Evolutionary conservation across 2,797 vertebrate genomes (phyloP).

Genomic region (Notoglanidium macrostoma): DNA sequence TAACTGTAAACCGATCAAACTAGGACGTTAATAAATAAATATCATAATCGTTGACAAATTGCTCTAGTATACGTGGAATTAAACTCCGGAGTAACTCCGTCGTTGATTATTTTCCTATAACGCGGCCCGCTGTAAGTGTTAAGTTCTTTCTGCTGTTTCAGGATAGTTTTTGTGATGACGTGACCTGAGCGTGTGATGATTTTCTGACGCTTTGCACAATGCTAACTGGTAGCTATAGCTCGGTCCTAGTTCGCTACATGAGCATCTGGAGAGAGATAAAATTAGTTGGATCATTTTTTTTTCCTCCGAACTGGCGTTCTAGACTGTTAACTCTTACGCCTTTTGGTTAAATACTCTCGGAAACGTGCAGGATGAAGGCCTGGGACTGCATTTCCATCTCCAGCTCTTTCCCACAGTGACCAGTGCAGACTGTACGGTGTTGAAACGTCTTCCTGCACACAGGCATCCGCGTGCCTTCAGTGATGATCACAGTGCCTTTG

Average conservation of each 20-base stretch:
- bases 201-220: neutral
- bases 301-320: neutral
- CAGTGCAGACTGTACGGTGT: neutral
- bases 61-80: neutral
- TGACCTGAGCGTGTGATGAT: neutral
- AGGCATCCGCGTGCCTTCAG: constrained; percentile 6
- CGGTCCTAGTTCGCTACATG: neutral
- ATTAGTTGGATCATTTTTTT: neutral
- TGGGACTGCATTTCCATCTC: neutral
- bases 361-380: neutral
- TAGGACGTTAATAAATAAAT: neutral
- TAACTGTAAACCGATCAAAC: neutral
- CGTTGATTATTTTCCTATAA: neutral
- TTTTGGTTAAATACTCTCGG: neutral
- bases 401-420: neutral
- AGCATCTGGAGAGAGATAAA: neutral
- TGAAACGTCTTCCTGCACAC: neutral
- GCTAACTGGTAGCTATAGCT: neutral
- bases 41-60: neutral
- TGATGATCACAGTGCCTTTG: constrained; percentile 7
- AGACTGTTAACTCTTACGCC: neutral
- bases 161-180: neutral
- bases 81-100: neutral
- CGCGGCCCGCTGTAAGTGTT: fast-evolving
- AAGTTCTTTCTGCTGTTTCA: neutral